A percentile compares a stretch with the other conserved stretches of the same genome.
These are phyloP conservation scores for Acanthococcus lagerstroemiae DNA, from an alignment of 2,888 invertebrate species.

Conservation along the genomic window DNA sequence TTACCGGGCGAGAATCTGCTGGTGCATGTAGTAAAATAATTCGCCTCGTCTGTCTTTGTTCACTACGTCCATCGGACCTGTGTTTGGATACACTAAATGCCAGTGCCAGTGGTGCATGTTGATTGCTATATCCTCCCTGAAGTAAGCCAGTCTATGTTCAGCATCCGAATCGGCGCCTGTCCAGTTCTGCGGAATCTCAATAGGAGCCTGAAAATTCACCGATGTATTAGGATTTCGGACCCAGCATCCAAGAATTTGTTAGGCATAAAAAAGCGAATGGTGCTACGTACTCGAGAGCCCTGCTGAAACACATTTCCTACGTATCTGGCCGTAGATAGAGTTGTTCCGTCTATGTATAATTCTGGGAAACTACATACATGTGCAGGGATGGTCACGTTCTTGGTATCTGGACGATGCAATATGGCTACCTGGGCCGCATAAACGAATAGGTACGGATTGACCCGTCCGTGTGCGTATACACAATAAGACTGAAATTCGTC, in stretches of 20 bases:
- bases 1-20: conserved; percentile 56
- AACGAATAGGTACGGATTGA: conserved; percentile 72
- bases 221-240: too few relatives aligned
- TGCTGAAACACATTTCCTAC: conserved; percentile 53
- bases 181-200: conserved; percentile 61
- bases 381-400: conserved; percentile 58
- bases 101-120: conserved; percentile 88
- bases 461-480: conserved; percentile 58
- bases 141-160: conserved; percentile 72
- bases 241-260: too few relatives aligned
- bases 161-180: conserved; percentile 63
- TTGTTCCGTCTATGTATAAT: conserved; percentile 66
- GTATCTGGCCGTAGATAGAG: conserved; percentile 59
- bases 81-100: conserved; percentile 78
- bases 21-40: too few relatives aligned
- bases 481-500: conserved; percentile 62
- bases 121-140: conserved; percentile 73
- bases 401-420: conserved; percentile 61
- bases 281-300: conserved; percentile 56
- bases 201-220: conserved; percentile 46
- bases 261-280: too few relatives aligned
- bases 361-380: conserved; percentile 70
- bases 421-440: conserved; percentile 67
- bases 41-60: conserved; percentile 67
- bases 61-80: conserved; percentile 51